Evolutionary conservation across 2,113 vertebrate genomes (phyloP), one percentile per base, ranked within the genome.

Genomic region (Rafetus swinhoei): DNA sequence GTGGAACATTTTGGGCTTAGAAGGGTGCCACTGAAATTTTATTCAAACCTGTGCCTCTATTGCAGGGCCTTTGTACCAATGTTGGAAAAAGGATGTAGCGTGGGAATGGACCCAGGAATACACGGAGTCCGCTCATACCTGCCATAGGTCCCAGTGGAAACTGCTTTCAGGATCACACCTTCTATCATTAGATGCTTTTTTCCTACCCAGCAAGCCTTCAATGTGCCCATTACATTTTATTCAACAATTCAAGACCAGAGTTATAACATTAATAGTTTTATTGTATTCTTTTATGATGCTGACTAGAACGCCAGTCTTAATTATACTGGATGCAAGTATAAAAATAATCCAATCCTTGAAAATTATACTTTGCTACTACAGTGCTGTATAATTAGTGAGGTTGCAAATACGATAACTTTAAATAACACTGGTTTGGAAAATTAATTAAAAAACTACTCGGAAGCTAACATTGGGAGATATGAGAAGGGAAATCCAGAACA

Each of bases 231-330:
- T 52, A 59, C 35, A 84, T 32, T 56, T 11, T 45, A 60, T 54
- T 35, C 59, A 56, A 27, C 29, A 93, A 94, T 84, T 76, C 93
- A 96, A 92, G 94, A 87, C 16, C 93, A 60, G 85, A 81, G 60
- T 82, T 94, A 74, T 3, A 59, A 96, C 97, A 98, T 86, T 97
- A 53, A 94, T 94, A 83, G 53, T 94, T 98, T 98, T 98, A 98
- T 98, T 98, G 95, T 96, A 96, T 98, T 82, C 81, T 97, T 97
- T 96, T 93, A 93, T 92, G 91, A 95, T 92, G 94, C 98, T 98
- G 98, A 98, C 98, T 98, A 98, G 95, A 98, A 98, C 98, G 98
- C 97, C 98, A 98, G 98, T 94, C 94, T 97, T 96, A 95, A 95
- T 93, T 96, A 96, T 59, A 95, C 96, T 97, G 97, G 95, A 96